Base-by-base conservation (phyloP, 2,113 vertebrate species). In the Willisornis vidua region DNA sequence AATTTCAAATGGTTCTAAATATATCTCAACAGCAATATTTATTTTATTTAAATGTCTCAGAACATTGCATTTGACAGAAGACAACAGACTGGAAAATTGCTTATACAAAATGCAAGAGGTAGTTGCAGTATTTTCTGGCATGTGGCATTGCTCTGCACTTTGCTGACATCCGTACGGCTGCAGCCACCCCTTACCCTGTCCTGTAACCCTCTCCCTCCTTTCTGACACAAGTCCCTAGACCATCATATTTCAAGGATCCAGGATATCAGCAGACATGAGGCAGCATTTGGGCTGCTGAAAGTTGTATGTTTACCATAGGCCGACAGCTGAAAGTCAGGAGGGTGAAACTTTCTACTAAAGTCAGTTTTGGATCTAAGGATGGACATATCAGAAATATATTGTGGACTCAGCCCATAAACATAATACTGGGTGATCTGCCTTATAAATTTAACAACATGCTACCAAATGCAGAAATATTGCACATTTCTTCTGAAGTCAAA, bases 41-140 rank as follows among this genome's bases (percentile, higher is more conserved):
- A 97, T 96, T 97, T 97, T 96, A 96, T 96, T 94, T 90, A 97
- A 97, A 96, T 97, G 95, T 94, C 90, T 97, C 96, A 97, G 96
- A 97, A 97, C 96, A 97, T 95, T 96, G 86, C 93, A 67, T 96
- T 94, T 97, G 97, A 97, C 94, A 97, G 96, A 94, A 96, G 92
- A 97, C 92, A 97, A 97, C 96, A 95, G 96, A 95, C 93, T 97
- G 96, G 94, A 97, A 97, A 97, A 97, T 97, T 97, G 93, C 90
- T 96, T 96, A 90, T 95, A 96, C 96, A 97, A 95, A 96, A 97
- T 94, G 95, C 89, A 97, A 91, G 90, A 96, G 85, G 94, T 91
- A 71, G 79, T 54, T 92, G 93, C 93, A 94, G 79, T 97, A 97
- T 95, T 97, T 97, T 71, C 93, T 90, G 51, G 93, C 76, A 61